phyloP scores from a whole-genome alignment of 2,888 invertebrate species.

The Autographa gamma region DNA sequence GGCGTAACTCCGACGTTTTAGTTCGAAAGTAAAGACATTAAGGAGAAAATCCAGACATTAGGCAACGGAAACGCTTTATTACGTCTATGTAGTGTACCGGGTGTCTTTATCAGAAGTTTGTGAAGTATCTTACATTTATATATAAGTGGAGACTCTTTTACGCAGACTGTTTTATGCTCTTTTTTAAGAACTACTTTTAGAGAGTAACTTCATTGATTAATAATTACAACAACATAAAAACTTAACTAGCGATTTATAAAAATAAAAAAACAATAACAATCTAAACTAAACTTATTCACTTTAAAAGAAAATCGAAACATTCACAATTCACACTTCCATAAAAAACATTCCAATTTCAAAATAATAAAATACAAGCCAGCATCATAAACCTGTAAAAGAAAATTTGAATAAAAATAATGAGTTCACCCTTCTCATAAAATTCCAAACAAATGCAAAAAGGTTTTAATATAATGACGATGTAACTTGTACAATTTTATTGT shows the following conservation, averaged over 20 bases:
- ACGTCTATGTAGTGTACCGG: background rate
- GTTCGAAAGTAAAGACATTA: conserved; percentile 28
- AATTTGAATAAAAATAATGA: conserved; percentile 31
- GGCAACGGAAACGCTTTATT: conserved; percentile 22
- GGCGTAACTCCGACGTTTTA: conserved; percentile 25
- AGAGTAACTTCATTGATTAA: too few relatives aligned
- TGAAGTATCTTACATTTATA: too few relatives aligned
- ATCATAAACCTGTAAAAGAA: conserved; percentile 15
- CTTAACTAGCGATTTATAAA: too few relatives aligned
- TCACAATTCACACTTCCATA: background rate
- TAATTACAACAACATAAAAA: too few relatives aligned
- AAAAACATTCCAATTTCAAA: conserved; percentile 4
- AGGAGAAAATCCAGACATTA: conserved; percentile 40
- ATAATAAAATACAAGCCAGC: background rate
- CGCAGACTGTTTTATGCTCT: too few relatives aligned
- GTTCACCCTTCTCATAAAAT: conserved; percentile 34
- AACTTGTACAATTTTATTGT: conserved; percentile 29
- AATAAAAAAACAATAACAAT: too few relatives aligned
- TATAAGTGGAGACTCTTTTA: too few relatives aligned
- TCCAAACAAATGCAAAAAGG: conserved; percentile 18
- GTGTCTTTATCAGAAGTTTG: background rate
- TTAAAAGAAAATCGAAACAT: background rate
- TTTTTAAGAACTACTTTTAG: too few relatives aligned
- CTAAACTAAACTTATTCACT: background rate
- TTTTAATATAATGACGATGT: conserved; percentile 44